Percentiles rank a stretch among this genome's conserved stretches.
Evolutionary conservation across 1,140 invertebrate species (phyloP).

Genomic region (Zaprionus tsacasi): DNA sequence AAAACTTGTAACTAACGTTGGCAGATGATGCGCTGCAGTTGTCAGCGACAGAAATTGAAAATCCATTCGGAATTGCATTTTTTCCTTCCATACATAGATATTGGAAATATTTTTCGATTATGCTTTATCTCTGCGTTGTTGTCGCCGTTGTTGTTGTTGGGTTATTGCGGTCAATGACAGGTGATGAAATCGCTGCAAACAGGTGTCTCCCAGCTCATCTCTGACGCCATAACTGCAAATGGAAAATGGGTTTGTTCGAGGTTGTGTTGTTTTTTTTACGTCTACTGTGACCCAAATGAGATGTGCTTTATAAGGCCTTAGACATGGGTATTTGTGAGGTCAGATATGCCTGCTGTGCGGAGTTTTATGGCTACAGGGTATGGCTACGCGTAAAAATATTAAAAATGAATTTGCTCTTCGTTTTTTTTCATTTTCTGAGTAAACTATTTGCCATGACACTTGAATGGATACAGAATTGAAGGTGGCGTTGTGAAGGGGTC

Average conservation of each 20-base stretch:
- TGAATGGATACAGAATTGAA: not conserved
- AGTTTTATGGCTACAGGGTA: constrained; percentile 1
- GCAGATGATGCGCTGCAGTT: constrained; percentile 19
- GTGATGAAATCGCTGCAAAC: constrained; percentile 11
- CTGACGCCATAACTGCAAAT: constrained; percentile 6
- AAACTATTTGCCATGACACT: constrained; percentile 2
- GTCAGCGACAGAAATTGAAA: constrained; percentile 50
- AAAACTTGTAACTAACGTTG: constrained; percentile 18
- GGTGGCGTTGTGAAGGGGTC: not conserved
- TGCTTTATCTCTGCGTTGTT: constrained; percentile 10
- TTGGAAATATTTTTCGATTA: constrained; percentile 35
- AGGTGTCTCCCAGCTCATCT: constrained; percentile 20
- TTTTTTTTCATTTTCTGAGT: not conserved
- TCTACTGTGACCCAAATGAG: constrained; percentile 1
- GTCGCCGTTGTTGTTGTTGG: constrained; percentile 12
- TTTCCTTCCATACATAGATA: constrained; percentile 22
- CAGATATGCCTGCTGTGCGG: not conserved
- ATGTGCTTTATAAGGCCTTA: not conserved
- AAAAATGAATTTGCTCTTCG: constrained; percentile 29
- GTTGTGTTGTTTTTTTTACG: not conserved
- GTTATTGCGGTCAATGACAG: constrained; percentile 52
- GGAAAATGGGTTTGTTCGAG: constrained; percentile 11
- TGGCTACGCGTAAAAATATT: constrained; percentile 16
- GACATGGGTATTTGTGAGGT: not conserved
- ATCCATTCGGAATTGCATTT: constrained; percentile 49